Percentiles rank a stretch among this genome's conserved stretches.
These are phyloP conservation scores for Parazoanthus atlanticus DNA, from an alignment of 92 coral and sea anemone genomes.

Conservation along the genomic window DNA sequence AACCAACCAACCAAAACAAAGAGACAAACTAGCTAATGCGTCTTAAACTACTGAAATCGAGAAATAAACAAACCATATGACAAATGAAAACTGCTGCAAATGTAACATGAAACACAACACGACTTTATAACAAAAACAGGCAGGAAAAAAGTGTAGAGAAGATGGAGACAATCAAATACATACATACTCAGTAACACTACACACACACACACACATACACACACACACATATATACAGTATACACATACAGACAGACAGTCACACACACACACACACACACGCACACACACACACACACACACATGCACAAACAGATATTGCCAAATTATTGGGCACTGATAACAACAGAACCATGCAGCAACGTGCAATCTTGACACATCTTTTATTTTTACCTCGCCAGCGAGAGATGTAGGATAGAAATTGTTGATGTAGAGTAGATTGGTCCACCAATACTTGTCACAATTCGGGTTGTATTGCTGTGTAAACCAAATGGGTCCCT, in stretches of 20 bases:
- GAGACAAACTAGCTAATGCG: too few relatives aligned
- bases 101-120: not conserved
- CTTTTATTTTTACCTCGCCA: constrained; percentile 59
- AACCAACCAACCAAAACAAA: not conserved
- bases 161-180: not conserved
- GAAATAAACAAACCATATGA: not conserved
- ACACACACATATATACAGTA: not conserved
- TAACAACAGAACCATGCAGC: not conserved
- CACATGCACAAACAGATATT: too few relatives aligned
- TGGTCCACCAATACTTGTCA: constrained; percentile 93
- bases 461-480: constrained; percentile 45
- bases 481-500: constrained; percentile 80
- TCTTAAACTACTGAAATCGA: too few relatives aligned
- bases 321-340: too few relatives aligned
- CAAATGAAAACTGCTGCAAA: not conserved
- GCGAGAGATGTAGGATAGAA: constrained; percentile 68
- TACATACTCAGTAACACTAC: too few relatives aligned
- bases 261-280: too few relatives aligned
- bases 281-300: too few relatives aligned
- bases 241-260: not conserved
- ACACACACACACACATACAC: too few relatives aligned
- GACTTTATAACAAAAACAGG: not conserved
- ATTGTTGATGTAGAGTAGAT: constrained; percentile 89
- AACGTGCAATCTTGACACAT: not conserved
- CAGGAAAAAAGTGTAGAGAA: not conserved